phyloP scores from a whole-genome alignment of 2,113 vertebrate genomes.

The Nyctereutes procyonoides region DNA sequence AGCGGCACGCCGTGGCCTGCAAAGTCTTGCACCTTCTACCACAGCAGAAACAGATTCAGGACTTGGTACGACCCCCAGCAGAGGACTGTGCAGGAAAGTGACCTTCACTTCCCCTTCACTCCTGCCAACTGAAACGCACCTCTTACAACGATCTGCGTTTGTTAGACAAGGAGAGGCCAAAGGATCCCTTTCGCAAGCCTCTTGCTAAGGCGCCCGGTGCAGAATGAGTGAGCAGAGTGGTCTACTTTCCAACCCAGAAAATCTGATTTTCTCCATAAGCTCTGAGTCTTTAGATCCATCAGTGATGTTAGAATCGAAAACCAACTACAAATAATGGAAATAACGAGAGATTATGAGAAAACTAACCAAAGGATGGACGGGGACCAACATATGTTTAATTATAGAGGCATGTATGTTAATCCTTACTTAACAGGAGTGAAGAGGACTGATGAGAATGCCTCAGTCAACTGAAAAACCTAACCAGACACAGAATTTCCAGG shows the following conservation, averaged over 20 bases:
- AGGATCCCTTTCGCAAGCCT: not conserved
- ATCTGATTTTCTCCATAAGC: not conserved
- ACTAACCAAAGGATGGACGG: not conserved
- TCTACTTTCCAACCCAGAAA: not conserved
- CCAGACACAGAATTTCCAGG: not conserved
- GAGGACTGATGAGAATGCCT: rapidly evolving
- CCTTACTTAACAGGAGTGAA: not conserved
- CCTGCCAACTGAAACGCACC: not conserved
- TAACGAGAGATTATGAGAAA: not conserved
- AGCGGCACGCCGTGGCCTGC: rapidly evolving
- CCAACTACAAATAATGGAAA: not conserved
- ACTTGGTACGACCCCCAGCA: rapidly evolving
- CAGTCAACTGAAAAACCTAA: rapidly evolving
- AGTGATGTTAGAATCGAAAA: not conserved
- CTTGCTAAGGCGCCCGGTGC: not conserved
- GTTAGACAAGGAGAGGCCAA: not conserved
- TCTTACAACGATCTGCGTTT: not conserved
- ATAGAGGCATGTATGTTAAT: rapidly evolving
- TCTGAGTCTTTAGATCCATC: not conserved
- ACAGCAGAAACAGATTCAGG: rapidly evolving
- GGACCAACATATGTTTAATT: rapidly evolving
- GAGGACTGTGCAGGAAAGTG: no score
- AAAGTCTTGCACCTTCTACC: rapidly evolving
- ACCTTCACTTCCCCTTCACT: not conserved
- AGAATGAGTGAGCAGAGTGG: rapidly evolving